Evolutionary conservation across 2,113 vertebrate genomes (phyloP).

Genomic region (Myotis lucifugus): DNA sequence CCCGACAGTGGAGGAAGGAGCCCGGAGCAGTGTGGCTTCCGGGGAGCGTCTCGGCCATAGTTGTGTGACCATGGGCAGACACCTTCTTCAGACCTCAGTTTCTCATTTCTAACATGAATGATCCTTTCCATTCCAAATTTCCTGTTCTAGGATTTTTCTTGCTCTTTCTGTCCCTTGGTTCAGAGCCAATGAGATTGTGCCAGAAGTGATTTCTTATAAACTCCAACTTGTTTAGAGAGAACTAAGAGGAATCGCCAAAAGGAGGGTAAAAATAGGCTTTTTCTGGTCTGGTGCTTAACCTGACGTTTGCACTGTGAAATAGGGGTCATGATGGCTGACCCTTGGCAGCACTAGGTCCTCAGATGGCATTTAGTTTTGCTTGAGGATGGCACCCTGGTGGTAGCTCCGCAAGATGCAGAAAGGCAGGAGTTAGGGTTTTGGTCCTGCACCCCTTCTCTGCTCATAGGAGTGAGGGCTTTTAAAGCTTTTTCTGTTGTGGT

Average conservation of each 20-base stretch:
- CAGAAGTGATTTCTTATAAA: slow-evolving; percentile 19
- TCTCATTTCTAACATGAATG: neutral
- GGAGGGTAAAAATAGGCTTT: neutral
- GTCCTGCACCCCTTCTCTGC: neutral
- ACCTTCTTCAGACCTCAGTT: neutral
- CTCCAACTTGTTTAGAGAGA: neutral
- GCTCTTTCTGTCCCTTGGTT: neutral
- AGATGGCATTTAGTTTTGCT: slow-evolving; percentile 41
- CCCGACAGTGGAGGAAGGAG: neutral
- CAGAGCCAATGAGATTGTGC: neutral
- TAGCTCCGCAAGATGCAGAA: neutral
- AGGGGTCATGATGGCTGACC: neutral
- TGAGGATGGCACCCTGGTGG: neutral
- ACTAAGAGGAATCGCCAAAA: neutral
- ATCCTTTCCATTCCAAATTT: neutral
- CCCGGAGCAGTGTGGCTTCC: neutral
- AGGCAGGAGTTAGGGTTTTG: neutral
- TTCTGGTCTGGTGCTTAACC: neutral
- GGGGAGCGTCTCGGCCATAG: too few relatives aligned
- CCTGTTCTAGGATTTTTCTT: neutral
- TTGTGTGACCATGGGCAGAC: neutral
- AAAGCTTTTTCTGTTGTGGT: neutral
- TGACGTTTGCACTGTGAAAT: slow-evolving; percentile 36
- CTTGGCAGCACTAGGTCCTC: neutral
- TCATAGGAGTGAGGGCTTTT: neutral